Conservation (phyloP, 2,888 invertebrate species). For the Rambutsinella grinnellia region DNA sequence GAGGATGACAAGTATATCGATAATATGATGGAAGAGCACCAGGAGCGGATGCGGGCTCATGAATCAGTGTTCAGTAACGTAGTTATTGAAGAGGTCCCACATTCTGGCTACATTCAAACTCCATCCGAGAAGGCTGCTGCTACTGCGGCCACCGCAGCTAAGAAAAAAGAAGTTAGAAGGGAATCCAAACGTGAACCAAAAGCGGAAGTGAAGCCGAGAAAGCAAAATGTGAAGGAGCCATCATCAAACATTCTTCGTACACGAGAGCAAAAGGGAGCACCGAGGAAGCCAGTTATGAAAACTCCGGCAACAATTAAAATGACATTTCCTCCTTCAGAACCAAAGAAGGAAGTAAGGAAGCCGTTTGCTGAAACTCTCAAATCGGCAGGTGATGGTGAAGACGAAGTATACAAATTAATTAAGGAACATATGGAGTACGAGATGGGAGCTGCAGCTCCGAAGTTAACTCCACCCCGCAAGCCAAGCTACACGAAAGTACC, state of each 20-base stretch:
- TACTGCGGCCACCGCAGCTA: no score
- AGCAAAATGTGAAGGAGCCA: not conserved
- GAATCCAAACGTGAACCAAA: not conserved
- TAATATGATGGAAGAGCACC: slow-evolving; percentile 25
- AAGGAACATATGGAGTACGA: slow-evolving; percentile 34
- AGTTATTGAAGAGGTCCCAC: not conserved
- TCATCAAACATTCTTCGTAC: not conserved
- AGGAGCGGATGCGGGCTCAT: slow-evolving; percentile 22
- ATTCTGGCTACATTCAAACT: not conserved
- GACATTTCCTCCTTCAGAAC: not conserved
- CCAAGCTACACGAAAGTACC: not conserved
- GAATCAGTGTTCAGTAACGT: slow-evolving; percentile 31
- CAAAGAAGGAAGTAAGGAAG: not conserved
- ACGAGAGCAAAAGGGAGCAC: not conserved
- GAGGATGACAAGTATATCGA: slow-evolving; percentile 35
- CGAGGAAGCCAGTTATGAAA: not conserved
- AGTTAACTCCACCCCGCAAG: not conserved
- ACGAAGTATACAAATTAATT: slow-evolving; percentile 26
- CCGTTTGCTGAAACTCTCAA: slow-evolving; percentile 13
- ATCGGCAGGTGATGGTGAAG: not conserved
- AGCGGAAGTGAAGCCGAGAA: not conserved
- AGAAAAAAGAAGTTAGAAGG: not conserved
- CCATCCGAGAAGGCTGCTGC: no score
- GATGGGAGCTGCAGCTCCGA: slow-evolving; percentile 18
- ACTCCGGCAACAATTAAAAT: not conserved